Conservation (phyloP, 2,888 invertebrate species). For the Hypomecis punctinalis region DNA sequence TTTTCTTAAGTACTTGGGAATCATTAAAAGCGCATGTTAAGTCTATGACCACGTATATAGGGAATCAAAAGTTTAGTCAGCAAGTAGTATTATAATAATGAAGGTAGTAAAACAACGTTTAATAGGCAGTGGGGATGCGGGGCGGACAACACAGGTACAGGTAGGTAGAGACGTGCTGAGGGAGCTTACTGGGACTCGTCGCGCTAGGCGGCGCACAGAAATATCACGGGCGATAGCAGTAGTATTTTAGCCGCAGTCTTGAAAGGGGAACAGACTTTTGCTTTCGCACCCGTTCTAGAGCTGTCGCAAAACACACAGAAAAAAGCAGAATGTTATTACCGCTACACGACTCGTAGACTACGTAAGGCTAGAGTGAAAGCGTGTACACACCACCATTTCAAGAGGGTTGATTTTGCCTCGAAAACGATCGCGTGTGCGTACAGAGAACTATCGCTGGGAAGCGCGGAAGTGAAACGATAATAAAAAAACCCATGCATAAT, state of each 20-base stretch:
- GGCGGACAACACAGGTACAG: slow-evolving; percentile 65
- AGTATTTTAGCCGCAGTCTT: slow-evolving; percentile 91
- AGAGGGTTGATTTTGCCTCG: slow-evolving; percentile 82
- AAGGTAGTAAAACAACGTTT: slow-evolving; percentile 42
- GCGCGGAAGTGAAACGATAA: slow-evolving; percentile 51
- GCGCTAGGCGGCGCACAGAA: slow-evolving; percentile 89
- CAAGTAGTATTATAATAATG: neutral
- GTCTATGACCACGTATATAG: neutral
- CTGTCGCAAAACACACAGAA: slow-evolving; percentile 82
- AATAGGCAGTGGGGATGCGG: slow-evolving; percentile 39
- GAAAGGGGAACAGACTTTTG: slow-evolving; percentile 89
- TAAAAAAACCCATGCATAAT: slow-evolving; percentile 77
- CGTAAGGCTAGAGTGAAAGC: slow-evolving; percentile 50
- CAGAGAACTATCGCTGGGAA: slow-evolving; percentile 56
- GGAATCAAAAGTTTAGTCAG: neutral
- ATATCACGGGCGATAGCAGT: slow-evolving; percentile 90
- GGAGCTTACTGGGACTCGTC: slow-evolving; percentile 74
- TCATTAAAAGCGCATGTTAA: neutral
- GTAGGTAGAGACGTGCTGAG: slow-evolving; percentile 64
- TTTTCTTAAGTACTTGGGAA: no score
- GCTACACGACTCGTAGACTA: slow-evolving; percentile 33
- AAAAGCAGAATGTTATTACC: slow-evolving; percentile 54
- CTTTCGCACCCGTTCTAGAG: slow-evolving; percentile 86
- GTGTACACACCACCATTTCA: slow-evolving; percentile 78
- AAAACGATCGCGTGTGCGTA: slow-evolving; percentile 56